phyloP scores from a whole-genome alignment of 2,888 invertebrate species.

The Cataglyphis livida region DNA sequence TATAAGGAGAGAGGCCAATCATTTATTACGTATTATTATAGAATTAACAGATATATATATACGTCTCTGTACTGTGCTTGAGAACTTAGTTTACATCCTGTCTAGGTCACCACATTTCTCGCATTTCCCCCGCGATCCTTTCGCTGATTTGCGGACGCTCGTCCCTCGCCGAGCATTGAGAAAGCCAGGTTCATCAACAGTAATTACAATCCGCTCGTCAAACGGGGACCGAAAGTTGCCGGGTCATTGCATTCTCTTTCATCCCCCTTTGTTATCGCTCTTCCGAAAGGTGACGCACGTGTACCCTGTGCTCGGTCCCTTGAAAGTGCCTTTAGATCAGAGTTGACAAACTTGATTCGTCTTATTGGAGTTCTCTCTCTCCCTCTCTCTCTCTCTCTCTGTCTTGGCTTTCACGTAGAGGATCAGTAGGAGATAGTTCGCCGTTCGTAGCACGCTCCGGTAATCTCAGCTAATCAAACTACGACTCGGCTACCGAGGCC shows the following conservation, averaged over 20 bases:
- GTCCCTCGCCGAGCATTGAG: not conserved
- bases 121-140: not conserved
- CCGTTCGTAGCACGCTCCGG: slow-evolving; percentile 45
- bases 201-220: slow-evolving; percentile 60
- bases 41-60: not conserved
- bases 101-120: not conserved
- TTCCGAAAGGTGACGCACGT: slow-evolving; percentile 44
- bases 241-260: slow-evolving; percentile 46
- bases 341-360: slow-evolving; percentile 81
- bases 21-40: not conserved
- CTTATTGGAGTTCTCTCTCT: slow-evolving; percentile 50
- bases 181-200: slow-evolving; percentile 56
- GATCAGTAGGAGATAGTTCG: slow-evolving; percentile 29
- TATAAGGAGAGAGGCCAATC: not conserved
- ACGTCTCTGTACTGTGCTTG: not conserved
- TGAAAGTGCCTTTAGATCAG: slow-evolving; percentile 76
- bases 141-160: not conserved
- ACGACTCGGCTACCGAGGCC: slow-evolving; percentile 28
- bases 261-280: not conserved
- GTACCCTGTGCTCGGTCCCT: slow-evolving; percentile 64
- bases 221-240: slow-evolving; percentile 55
- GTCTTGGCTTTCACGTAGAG: slow-evolving; percentile 18
- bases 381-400: no score
- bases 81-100: not conserved
- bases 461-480: slow-evolving; percentile 74